Percentiles rank a stretch among this genome's conserved stretches.
These are phyloP conservation scores for Cottoperca gobio DNA, from an alignment of 2,797 vertebrate species.

Conservation along the genomic window DNA sequence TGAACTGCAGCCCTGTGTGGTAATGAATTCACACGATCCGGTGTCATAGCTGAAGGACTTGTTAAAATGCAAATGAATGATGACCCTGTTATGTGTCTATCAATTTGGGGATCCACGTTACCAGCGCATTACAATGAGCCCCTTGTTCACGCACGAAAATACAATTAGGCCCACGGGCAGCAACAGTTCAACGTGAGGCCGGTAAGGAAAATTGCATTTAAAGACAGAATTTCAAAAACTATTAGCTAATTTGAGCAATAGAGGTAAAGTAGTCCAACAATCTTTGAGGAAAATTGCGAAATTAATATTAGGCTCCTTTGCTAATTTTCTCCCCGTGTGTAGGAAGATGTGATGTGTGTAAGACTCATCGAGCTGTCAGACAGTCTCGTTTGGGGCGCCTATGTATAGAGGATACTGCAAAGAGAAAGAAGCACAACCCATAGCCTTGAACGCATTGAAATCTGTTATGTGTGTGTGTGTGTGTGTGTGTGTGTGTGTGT, in stretches of 20 bases:
- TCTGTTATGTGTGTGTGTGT: slow-evolving; percentile 18
- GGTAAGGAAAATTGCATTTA: slow-evolving; percentile 52
- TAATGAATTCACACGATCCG: slow-evolving; percentile 82
- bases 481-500: background rate
- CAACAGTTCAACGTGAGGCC: slow-evolving; percentile 39
- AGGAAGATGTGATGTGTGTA: background rate
- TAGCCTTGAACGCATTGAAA: slow-evolving; percentile 29
- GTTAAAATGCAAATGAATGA: slow-evolving; percentile 86
- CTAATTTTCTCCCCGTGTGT: slow-evolving; percentile 5
- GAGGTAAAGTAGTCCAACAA: slow-evolving; percentile 27
- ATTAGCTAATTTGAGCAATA: slow-evolving; percentile 54
- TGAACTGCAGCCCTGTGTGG: slow-evolving; percentile 80
- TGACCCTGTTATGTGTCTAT: slow-evolving; percentile 83
- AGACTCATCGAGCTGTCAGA: slow-evolving; percentile 1
- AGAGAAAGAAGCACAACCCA: slow-evolving; percentile 19
- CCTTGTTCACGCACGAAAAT: slow-evolving; percentile 78
- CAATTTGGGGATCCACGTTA: slow-evolving; percentile 79
- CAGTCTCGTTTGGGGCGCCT: background rate
- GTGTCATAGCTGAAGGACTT: slow-evolving; percentile 85
- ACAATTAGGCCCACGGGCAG: slow-evolving; percentile 63
- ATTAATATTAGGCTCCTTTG: slow-evolving; percentile 6
- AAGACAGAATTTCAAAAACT: slow-evolving; percentile 54
- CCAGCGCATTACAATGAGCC: slow-evolving; percentile 78
- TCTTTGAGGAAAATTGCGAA: slow-evolving; percentile 22
- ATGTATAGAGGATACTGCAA: slow-evolving; percentile 4